Conservation (phyloP, 2,888 invertebrate genomes). For the Phrixothrix hirtus region DNA sequence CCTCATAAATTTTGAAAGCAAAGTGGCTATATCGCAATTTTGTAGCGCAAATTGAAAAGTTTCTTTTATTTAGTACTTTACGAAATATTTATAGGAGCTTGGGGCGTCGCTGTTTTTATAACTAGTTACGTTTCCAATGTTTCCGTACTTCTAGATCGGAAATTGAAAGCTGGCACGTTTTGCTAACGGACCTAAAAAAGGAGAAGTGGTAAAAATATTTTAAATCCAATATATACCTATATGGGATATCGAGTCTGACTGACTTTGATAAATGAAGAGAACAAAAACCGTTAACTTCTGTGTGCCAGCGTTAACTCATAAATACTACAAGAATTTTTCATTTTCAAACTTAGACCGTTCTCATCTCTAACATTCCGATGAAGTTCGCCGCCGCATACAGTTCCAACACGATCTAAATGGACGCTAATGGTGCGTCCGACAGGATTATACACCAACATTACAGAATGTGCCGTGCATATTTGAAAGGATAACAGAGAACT, state of each 20-base stretch:
- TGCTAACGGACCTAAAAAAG: neutral
- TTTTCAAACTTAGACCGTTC: constrained; percentile 12
- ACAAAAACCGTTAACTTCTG: constrained; percentile 14
- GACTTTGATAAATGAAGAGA: constrained; percentile 28
- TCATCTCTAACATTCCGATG: constrained; percentile 10
- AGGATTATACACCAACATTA: constrained; percentile 19
- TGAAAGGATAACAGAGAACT: constrained; percentile 21
- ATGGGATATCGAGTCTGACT: constrained; percentile 16
- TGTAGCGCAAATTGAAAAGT: constrained; percentile 13
- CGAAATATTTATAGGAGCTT: constrained; percentile 5
- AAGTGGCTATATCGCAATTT: constrained; percentile 11
- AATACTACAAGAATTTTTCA: constrained; percentile 28
- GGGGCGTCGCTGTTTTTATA: neutral
- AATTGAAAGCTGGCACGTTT: constrained; percentile 2
- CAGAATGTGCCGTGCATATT: constrained; percentile 23
- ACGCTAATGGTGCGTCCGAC: constrained; percentile 22
- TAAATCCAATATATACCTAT: constrained; percentile 22
- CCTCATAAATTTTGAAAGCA: constrained; percentile 6
- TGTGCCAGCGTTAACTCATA: constrained; percentile 17
- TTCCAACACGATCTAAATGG: constrained; percentile 22
- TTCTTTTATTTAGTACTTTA: constrained; percentile 6
- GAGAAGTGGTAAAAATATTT: constrained; percentile 20
- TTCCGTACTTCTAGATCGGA: constrained; percentile 2
- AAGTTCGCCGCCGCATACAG: constrained; percentile 14
- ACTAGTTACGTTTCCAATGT: neutral